Evolutionary conservation across 2,797 vertebrate species (phyloP).

Genomic region (Cossypha caffra): DNA sequence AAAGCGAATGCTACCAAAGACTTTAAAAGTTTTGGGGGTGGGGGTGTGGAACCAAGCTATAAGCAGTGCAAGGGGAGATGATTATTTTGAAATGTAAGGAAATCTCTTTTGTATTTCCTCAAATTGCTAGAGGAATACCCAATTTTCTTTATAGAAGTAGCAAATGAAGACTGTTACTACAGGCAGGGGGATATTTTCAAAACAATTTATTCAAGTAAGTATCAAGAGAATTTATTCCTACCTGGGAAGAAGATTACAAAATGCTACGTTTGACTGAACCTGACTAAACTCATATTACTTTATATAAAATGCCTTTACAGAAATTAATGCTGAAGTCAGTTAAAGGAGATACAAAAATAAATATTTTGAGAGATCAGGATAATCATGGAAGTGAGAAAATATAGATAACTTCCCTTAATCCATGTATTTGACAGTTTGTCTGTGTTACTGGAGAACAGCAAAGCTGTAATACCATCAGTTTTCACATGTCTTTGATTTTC

Average conservation of each 20-base stretch:
- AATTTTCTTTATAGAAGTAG: slow-evolving; percentile 54
- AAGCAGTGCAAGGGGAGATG: neutral
- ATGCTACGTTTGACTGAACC: slow-evolving; percentile 22
- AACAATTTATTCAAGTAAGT: slow-evolving; percentile 60
- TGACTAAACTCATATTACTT: slow-evolving; percentile 5
- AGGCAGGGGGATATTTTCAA: slow-evolving; percentile 59
- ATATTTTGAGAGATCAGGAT: neutral
- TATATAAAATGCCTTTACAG: neutral
- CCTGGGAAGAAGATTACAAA: slow-evolving; percentile 50
- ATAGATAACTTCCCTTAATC: neutral
- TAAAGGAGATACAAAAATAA: slow-evolving; percentile 26
- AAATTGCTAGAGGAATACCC: slow-evolving; percentile 36
- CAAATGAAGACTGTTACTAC: slow-evolving; percentile 30
- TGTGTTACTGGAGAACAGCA: neutral
- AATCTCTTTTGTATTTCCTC: slow-evolving; percentile 36
- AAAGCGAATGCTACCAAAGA: neutral
- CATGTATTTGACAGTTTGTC: neutral
- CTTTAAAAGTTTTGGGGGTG: neutral
- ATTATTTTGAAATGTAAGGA: neutral
- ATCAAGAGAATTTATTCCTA: slow-evolving; percentile 21
- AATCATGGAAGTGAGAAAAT: neutral
- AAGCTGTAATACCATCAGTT: neutral
- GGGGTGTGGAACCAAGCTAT: neutral
- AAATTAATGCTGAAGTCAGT: slow-evolving; percentile 3
- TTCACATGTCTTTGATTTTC: neutral